Conservation (phyloP, 2,113 vertebrate genomes). For the Gymnocephalus cernua region DNA sequence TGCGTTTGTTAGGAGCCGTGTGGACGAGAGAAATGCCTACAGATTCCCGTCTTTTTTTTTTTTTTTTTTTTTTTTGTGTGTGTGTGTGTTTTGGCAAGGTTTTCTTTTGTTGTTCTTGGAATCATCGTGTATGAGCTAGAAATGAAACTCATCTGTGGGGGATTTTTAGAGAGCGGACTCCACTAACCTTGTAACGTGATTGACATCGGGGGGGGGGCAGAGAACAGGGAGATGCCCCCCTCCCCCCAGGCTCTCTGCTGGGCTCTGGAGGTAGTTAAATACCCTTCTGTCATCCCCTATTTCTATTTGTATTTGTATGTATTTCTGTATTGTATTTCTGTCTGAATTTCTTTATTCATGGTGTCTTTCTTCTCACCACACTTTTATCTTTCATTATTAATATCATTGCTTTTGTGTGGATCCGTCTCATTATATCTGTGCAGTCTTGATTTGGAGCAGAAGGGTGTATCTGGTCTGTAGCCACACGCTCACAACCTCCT, state of each 20-base stretch:
- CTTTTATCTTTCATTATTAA: constrained; percentile 34
- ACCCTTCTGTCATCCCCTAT: constrained; percentile 1
- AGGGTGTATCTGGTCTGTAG: constrained; percentile 25
- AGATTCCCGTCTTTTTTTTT: constrained; percentile 39
- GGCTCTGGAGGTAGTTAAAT: constrained; percentile 71
- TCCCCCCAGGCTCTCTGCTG: constrained; percentile 48
- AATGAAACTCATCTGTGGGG: constrained; percentile 73
- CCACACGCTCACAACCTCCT: constrained; percentile 54
- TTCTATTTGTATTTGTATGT: constrained; percentile 17
- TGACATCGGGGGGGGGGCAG: constrained; percentile 55
- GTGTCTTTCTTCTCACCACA: constrained; percentile 11
- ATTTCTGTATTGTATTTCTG: too few relatives aligned
- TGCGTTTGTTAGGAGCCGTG: constrained; percentile 55
- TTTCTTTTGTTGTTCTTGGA: constrained; percentile 67
- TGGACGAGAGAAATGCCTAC: constrained; percentile 33
- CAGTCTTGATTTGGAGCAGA: constrained; percentile 25
- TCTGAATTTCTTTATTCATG: background rate
- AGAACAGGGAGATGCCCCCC: constrained; percentile 33
- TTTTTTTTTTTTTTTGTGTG: too few relatives aligned
- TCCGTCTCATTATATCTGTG: constrained; percentile 28
- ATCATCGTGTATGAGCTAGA: constrained; percentile 50
- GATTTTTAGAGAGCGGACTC: constrained; percentile 18
- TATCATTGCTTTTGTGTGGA: constrained; percentile 17
- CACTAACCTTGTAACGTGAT: constrained; percentile 33
- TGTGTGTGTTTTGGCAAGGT: constrained; percentile 40